A percentile compares a stretch with the other conserved stretches of the same genome.
These are phyloP conservation scores for Paracentrotus lividus DNA, from an alignment of 53 echinoderm and acorn worm species.

Conservation along the genomic window DNA sequence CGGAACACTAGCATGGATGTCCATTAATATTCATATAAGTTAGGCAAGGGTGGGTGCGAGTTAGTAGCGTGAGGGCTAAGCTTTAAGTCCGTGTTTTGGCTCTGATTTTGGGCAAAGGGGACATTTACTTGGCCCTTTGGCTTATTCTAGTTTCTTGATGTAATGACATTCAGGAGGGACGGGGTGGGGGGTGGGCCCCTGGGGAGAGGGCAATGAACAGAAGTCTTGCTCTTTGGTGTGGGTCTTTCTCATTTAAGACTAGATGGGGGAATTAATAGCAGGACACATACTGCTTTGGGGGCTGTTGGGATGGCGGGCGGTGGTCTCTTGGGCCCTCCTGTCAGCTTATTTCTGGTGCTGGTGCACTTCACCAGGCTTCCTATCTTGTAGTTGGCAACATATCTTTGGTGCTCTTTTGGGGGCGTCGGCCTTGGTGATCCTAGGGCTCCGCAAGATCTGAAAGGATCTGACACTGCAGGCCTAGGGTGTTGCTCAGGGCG, in stretches of 20 bases:
- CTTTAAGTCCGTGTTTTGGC: neutral
- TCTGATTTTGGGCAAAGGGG: constrained; percentile 65
- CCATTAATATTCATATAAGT: constrained; percentile 55
- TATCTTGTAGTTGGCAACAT: constrained; percentile 90
- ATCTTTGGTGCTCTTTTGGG: constrained; percentile 83
- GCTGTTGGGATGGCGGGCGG: constrained; percentile 77
- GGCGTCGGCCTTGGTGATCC: constrained; percentile 69
- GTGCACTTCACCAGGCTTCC: constrained; percentile 88
- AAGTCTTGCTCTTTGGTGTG: constrained; percentile 52
- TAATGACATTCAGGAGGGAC: constrained; percentile 76
- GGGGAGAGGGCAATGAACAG: constrained; percentile 89
- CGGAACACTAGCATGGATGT: constrained; percentile 8
- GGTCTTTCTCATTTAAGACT: neutral
- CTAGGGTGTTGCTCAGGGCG: constrained; percentile 47
- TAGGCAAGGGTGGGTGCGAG: constrained; percentile 67
- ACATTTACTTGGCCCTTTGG: constrained; percentile 52
- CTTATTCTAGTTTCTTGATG: neutral
- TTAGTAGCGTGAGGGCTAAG: constrained; percentile 68
- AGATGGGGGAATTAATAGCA: constrained; percentile 1
- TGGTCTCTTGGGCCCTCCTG: constrained; percentile 70
- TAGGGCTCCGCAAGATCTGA: constrained; percentile 82
- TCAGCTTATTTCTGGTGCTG: constrained; percentile 75
- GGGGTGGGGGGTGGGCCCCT: constrained; percentile 92
- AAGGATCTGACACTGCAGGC: constrained; percentile 83
- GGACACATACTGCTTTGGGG: constrained; percentile 66